Evolutionary conservation across 2,113 vertebrate genomes (phyloP).

Genomic region (Oxyura jamaicensis): DNA sequence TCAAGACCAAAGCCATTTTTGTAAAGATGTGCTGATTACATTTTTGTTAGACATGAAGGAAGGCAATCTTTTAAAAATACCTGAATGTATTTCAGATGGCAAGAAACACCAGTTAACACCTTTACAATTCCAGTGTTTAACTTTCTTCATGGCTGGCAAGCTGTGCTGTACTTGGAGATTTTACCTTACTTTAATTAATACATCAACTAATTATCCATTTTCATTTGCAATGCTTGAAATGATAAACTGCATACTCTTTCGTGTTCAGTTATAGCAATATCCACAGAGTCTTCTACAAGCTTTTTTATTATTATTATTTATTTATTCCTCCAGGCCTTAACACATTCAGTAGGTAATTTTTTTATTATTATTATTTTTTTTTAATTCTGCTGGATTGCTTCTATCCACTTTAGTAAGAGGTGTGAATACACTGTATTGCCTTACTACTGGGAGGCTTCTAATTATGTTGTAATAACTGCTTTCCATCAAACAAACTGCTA

Average conservation of each 20-base stretch:
- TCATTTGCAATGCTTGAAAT: not conserved
- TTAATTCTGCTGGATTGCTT: not conserved
- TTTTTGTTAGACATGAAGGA: not conserved
- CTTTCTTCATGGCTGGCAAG: not conserved
- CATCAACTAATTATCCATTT: not conserved
- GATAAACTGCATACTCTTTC: not conserved
- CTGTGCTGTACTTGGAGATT: not conserved
- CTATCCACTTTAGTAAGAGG: not conserved
- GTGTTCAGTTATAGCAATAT: not conserved
- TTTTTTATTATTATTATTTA: not conserved
- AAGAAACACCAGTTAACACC: not conserved
- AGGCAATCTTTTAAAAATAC: not conserved
- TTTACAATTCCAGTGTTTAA: not conserved
- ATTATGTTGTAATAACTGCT: not conserved
- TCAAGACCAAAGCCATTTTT: not conserved
- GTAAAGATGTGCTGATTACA: not conserved
- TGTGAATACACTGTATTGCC: not conserved
- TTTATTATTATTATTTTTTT: too few species aligned
- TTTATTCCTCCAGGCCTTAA: not conserved
- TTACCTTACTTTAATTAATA: not conserved
- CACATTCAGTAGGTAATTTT: not conserved
- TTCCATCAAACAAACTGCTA: not conserved
- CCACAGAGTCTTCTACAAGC: not conserved
- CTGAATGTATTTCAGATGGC: not conserved
- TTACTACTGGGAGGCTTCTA: not conserved